These are phyloP conservation scores for Andrena bicolor DNA, from an alignment of 2,888 invertebrate genomes.

Conservation along the genomic window DNA sequence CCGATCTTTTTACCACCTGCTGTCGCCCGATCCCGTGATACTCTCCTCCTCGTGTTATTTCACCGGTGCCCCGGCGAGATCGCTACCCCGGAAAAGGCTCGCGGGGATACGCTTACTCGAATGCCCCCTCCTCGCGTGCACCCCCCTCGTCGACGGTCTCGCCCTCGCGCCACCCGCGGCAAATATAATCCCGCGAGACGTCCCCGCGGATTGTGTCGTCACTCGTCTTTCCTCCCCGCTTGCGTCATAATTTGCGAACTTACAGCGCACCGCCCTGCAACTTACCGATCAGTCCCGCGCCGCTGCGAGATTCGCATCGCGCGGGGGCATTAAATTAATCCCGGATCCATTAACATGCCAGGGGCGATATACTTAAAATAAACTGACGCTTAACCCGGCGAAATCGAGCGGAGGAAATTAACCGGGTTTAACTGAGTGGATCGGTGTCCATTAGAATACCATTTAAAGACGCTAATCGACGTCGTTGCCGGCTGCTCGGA, in stretches of 20 bases:
- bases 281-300: no score
- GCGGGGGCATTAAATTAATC: neutral
- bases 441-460: constrained; percentile 37
- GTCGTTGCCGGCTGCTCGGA: neutral
- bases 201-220: no score
- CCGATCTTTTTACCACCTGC: constrained; percentile 79
- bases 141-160: no score
- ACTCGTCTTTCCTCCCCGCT: no score
- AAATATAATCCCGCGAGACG: no score
- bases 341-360: constrained; percentile 2
- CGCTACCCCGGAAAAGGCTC: constrained; percentile 53
- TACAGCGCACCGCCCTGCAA: no score
- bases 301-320: neutral
- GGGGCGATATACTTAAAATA: constrained; percentile 24
- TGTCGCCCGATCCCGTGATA: constrained; percentile 68
- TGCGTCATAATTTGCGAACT: no score
- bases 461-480: constrained; percentile 27
- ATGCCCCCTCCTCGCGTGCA: no score
- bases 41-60: constrained; percentile 56
- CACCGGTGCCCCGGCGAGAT: constrained; percentile 37
- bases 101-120: constrained; percentile 28
- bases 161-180: no score
- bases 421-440: constrained; percentile 27
- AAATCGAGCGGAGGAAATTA: constrained; percentile 14
- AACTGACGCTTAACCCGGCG: neutral